Base-by-base conservation (phyloP, 2,797 vertebrate species). In the Melanogrammus aeglefinus region DNA sequence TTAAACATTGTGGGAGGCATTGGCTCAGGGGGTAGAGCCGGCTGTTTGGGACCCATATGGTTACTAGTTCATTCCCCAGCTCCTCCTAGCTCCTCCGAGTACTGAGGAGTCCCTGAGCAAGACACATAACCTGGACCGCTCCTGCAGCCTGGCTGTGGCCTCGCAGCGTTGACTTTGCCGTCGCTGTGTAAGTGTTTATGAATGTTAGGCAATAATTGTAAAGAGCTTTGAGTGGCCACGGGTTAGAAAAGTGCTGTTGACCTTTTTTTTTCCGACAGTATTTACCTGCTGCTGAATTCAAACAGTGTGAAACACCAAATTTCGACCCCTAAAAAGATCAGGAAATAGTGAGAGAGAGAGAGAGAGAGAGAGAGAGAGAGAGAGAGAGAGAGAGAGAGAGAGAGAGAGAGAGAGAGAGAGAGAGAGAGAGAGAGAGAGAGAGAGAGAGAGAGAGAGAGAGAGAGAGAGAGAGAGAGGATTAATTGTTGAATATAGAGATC, bases 201-300 rank as follows among this genome's bases (percentile, higher is more conserved):
- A 39, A 39, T 9, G 38, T 10, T 9, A 39, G 9, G 38, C 7
- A 7, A 63, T 8, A 63, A 63, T 73, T 18, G 41, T 14, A 16
- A n/a, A 13, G 16, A 6, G 21, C 21, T 73, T 36, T 73, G 71
- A 73, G 38, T 39, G 38, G 38, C 38, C 38, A 39, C 38, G 6
- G 36, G 36, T 8, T 8, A 39, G 38, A 39, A 9, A 39, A 39
- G 7, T 7, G 38, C 38, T 39, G 12, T 39, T 39, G 38, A 39
- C 38, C 10, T 39, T 39, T 39, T 10, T 39, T 39, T 39, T 9
- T 39, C 6, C 18, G 51, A 72, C 66, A 8, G 14, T 47, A 72
- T 79, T 90, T 84, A 94, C 93, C 93, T 93, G 87, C 82, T 10
- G 16, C 76, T 77, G 78, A 83, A 78, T 83, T 89, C 86, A 86